Conservation (phyloP, 2,113 vertebrate genomes). For the Ammodytes dubius region DNA sequence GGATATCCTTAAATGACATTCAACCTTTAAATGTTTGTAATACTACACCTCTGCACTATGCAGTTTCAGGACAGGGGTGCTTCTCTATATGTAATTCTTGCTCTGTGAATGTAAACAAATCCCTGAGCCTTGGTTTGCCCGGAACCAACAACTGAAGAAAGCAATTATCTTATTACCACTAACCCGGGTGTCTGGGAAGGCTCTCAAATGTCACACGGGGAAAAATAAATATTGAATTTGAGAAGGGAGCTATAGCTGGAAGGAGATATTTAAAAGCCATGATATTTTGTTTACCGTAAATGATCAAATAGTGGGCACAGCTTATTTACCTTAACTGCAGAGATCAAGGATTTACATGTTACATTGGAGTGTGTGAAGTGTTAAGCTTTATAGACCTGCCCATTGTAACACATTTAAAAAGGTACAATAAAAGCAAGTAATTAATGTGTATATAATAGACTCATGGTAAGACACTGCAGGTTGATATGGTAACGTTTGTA, state of each 20-base stretch:
- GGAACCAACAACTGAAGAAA: conserved; percentile 26
- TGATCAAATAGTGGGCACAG: background rate
- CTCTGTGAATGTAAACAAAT: too few relatives aligned
- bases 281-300: background rate
- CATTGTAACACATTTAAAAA: too few relatives aligned
- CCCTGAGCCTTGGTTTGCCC: background rate
- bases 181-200: conserved; percentile 23
- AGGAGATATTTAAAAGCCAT: conserved; percentile 8
- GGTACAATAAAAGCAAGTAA: too few relatives aligned
- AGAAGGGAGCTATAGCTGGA: background rate
- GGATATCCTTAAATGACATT: too few relatives aligned
- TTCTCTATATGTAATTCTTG: too few relatives aligned
- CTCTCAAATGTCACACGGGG: conserved; percentile 56
- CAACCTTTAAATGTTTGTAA: too few relatives aligned
- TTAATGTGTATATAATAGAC: too few relatives aligned
- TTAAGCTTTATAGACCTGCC: too few relatives aligned
- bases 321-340: background rate
- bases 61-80: too few relatives aligned
- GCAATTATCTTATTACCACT: conserved; percentile 39
- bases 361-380: background rate
- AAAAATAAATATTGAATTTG: conserved; percentile 6
- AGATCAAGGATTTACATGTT: background rate
- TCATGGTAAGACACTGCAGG: too few relatives aligned
- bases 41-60: too few relatives aligned
- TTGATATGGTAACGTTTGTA: too few relatives aligned